Evolutionary conservation across 2,113 vertebrate genomes (phyloP).

Genomic region (Petrocephalus microphthalmus): DNA sequence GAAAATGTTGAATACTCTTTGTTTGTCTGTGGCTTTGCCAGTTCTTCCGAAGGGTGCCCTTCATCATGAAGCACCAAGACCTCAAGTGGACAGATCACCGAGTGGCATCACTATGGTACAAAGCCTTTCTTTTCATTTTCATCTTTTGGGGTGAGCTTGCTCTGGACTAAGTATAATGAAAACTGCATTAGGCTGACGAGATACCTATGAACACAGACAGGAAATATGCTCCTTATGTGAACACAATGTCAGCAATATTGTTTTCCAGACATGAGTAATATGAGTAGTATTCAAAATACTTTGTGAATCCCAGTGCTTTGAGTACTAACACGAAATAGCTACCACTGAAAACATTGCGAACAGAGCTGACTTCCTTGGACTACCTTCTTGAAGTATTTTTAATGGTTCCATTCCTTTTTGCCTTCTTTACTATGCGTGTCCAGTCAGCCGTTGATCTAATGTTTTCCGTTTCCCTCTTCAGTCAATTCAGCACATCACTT

Average conservation of each 20-base stretch:
- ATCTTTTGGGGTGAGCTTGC: background rate
- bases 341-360: too few relatives aligned
- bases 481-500: background rate
- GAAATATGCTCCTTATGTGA: background rate
- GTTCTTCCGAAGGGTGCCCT: conserved; percentile 43
- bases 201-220: background rate
- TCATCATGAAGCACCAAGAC: conserved; percentile 48
- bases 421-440: conserved; percentile 9
- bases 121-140: background rate
- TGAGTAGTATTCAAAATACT: background rate
- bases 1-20: conserved; percentile 22
- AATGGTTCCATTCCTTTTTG: background rate
- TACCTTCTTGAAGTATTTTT: background rate
- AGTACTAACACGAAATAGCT: background rate
- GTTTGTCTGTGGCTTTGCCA: conserved; percentile 27
- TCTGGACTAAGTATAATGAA: background rate
- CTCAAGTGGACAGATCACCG: conserved; percentile 42
- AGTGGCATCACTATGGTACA: conserved; percentile 41
- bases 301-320: background rate
- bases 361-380: too few relatives aligned
- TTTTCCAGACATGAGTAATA: background rate
- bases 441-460: background rate
- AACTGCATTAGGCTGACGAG: background rate
- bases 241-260: background rate
- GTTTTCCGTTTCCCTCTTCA: background rate